A percentile compares a stretch with the other conserved stretches of the same genome.
Evolutionary conservation across 92 coral and sea anemone genomes (phyloP).

Genomic region (Chrysogorgia sp.): DNA sequence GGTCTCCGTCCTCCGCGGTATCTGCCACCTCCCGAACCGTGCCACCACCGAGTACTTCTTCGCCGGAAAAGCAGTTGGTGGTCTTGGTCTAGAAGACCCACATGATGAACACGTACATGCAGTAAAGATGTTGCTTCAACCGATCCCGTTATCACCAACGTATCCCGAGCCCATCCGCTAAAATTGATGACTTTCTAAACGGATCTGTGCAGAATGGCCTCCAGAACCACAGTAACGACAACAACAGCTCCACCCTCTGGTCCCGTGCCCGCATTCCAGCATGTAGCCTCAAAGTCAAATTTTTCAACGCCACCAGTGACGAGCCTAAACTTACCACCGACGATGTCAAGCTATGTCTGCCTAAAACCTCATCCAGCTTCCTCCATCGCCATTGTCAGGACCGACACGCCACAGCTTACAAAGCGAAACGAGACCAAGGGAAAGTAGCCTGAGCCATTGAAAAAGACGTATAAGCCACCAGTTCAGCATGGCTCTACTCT

Average conservation of each 20-base stretch:
- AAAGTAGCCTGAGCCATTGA: slow-evolving; percentile 49
- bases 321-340: too few species aligned
- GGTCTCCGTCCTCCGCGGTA: slow-evolving; percentile 21
- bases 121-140: too few species aligned
- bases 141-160: too few species aligned
- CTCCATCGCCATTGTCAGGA: slow-evolving; percentile 8
- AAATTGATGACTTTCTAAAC: neutral
- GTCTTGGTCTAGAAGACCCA: too few species aligned
- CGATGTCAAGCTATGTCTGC: too few species aligned
- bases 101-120: too few species aligned
- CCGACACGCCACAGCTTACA: slow-evolving; percentile 29
- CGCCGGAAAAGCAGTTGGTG: slow-evolving; percentile 21
- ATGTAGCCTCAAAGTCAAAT: slow-evolving; percentile 16
- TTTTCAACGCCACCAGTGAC: too few species aligned
- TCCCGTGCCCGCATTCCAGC: too few species aligned
- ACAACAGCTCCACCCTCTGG: slow-evolving; percentile 9
- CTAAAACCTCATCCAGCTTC: neutral
- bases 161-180: slow-evolving; percentile 4
- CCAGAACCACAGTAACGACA: slow-evolving; percentile 6
- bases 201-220: slow-evolving; percentile 4
- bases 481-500: too few species aligned
- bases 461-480: slow-evolving; percentile 25
- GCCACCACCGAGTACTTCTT: slow-evolving; percentile 24
- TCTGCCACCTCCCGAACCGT: slow-evolving; percentile 20
- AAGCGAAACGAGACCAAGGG: slow-evolving; percentile 35